Evolutionary conservation across 2,113 vertebrate genomes (phyloP).

Genomic region (Quiscalus mexicanus): DNA sequence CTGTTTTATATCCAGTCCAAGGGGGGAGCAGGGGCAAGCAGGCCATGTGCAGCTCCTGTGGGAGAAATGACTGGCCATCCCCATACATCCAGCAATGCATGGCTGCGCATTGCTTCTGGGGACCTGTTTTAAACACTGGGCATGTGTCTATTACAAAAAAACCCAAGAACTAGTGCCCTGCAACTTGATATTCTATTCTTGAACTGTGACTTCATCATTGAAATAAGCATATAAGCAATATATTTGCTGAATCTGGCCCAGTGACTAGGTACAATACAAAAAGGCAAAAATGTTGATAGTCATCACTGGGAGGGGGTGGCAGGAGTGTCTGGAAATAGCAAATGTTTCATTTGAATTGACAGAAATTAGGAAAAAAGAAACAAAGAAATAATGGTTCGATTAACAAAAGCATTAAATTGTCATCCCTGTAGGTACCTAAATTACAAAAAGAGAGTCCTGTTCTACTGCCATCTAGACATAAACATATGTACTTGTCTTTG

Average conservation of each 20-base stretch:
- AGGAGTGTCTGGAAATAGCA: background rate
- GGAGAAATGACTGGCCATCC: background rate
- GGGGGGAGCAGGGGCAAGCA: background rate
- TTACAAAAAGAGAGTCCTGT: background rate
- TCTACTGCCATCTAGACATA: background rate
- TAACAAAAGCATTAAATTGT: background rate
- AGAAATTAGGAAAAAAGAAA: background rate
- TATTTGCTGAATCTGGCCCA: background rate
- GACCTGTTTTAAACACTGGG: background rate
- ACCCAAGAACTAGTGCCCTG: fast-evolving
- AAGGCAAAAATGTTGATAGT: background rate
- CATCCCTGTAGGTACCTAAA: background rate
- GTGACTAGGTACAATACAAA: background rate
- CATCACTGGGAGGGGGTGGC: background rate
- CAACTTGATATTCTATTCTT: background rate
- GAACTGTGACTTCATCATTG: background rate
- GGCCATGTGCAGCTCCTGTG: background rate
- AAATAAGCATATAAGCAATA: background rate
- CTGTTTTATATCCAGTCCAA: background rate
- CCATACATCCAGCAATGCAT: background rate
- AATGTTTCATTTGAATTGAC: background rate
- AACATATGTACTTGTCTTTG: background rate
- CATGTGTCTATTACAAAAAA: background rate
- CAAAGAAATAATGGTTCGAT: background rate
- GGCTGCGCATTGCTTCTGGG: background rate